A percentile compares a stretch with the other conserved stretches of the same genome.
Evolutionary conservation across 2,888 invertebrate genomes (phyloP).

Genomic region (Stenichneumon culpator): DNA sequence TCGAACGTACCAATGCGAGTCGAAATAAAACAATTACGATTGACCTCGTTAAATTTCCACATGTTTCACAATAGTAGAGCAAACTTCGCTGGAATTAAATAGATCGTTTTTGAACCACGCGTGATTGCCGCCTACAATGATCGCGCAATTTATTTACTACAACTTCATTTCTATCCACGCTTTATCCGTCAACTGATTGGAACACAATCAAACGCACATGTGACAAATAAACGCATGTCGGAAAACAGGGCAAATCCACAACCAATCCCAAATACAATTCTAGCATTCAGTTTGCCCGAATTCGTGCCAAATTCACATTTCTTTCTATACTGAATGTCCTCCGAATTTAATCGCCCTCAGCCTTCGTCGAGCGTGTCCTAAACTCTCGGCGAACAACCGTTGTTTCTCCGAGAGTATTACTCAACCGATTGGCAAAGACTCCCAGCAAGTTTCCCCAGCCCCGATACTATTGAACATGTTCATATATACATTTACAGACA

Average conservation of each 20-base stretch:
- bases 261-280: constrained; percentile 10
- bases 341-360: constrained; percentile 29
- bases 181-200: neutral
- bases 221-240: constrained; percentile 31
- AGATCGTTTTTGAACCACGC: neutral
- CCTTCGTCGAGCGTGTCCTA: constrained; percentile 49
- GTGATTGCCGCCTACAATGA: neutral
- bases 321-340: constrained; percentile 44
- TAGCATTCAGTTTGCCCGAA: constrained; percentile 36
- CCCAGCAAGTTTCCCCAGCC: constrained; percentile 70
- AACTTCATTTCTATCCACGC: neutral
- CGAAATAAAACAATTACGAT: no score
- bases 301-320: constrained; percentile 63
- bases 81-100: no score
- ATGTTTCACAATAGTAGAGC: no score
- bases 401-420: constrained; percentile 70
- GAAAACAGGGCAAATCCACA: constrained; percentile 30
- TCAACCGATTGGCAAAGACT: constrained; percentile 76
- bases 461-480: constrained; percentile 73
- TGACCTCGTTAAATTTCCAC: no score
- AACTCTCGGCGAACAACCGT: constrained; percentile 61
- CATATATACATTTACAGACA: neutral
- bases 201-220: constrained; percentile 32
- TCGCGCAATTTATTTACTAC: neutral
- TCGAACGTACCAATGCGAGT: no score